These are phyloP conservation scores for Folsomia manolachei DNA, from an alignment of 2,888 invertebrate species.

Conservation along the genomic window DNA sequence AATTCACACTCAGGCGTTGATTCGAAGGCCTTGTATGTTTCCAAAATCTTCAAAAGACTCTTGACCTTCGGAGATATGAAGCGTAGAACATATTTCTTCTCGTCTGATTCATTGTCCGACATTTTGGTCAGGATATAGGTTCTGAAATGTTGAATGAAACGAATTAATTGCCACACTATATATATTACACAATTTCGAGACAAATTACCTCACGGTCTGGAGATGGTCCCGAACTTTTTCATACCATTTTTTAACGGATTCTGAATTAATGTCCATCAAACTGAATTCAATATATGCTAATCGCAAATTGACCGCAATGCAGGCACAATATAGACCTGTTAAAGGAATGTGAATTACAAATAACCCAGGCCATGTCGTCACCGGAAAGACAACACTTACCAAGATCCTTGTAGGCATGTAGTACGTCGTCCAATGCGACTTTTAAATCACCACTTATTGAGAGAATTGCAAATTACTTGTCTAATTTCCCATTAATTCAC, in stretches of 20 bases:
- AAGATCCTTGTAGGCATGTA: conserved; percentile 26
- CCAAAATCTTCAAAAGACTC: background rate
- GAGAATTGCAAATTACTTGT: background rate
- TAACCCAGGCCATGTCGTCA: background rate
- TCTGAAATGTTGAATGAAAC: conserved; percentile 21
- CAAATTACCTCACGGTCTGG: background rate
- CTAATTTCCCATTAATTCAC: background rate
- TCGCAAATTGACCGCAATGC: conserved; percentile 28
- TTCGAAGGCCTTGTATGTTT: background rate
- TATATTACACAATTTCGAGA: too few relatives aligned
- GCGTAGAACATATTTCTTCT: background rate
- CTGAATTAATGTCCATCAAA: background rate
- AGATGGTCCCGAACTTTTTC: background rate
- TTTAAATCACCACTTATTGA: background rate
- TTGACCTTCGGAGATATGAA: background rate
- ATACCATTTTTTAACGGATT: background rate
- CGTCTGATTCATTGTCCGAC: background rate
- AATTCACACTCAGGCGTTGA: background rate
- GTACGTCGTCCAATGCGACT: conserved; percentile 16
- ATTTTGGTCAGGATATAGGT: background rate
- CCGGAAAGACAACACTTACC: conserved; percentile 15
- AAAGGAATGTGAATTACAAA: too few relatives aligned
- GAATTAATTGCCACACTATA: too few relatives aligned
- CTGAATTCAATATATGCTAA: conserved; percentile 23
- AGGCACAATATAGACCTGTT: conserved; percentile 33